Evolutionary conservation across 2,888 invertebrate species (phyloP), one percentile per base, ranked within the genome.

Genomic region (Cremastobaeus sp.): DNA sequence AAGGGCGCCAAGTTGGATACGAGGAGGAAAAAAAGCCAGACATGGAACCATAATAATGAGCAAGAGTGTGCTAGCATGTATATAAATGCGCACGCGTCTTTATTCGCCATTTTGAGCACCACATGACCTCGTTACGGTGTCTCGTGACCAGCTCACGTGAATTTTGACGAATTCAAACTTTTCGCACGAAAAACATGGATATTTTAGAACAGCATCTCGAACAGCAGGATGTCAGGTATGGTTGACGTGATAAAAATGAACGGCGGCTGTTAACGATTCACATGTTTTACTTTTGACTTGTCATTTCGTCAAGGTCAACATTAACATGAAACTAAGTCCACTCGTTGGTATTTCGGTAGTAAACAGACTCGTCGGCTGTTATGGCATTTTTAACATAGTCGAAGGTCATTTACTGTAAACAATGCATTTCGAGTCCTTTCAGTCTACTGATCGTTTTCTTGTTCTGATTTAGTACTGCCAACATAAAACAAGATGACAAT

Each of bases 141-240:
- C 88, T 86, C 87, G 88, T 87, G 87, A 88, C 87, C 87, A 86
- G 85, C 86, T 87, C 87, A 88, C 87, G 87, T 88, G 87, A 88
- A 87, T 86, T 86, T 86, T 82, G 84, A 83, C 84, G 84, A 86
- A 86, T 86, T 86, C 86, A 86, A 86, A 86, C 84, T 82, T 85
- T 83, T 83, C 80, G 76, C 77, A 73, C 74, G 76, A 77, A 77
- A 78, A 83, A 76, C 79, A 87, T 87, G 87, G 87, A 87, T 79
- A 86, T 87, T 78, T 81, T 88, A 83, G 87, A 87, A 76, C 86
- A 87, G 59, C 87, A 87, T 54, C 86, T 87, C 64, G 86, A 87
- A 28, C 84, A 81, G 55, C 87, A 86, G 78, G 86, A 87, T 76
- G 83, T 84, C 77, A 86, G 87, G 88, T 88, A 85, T 78, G 69